These are phyloP conservation scores for Rhadina sibilatrix DNA, from an alignment of 2,113 vertebrate genomes.

Conservation along the genomic window DNA sequence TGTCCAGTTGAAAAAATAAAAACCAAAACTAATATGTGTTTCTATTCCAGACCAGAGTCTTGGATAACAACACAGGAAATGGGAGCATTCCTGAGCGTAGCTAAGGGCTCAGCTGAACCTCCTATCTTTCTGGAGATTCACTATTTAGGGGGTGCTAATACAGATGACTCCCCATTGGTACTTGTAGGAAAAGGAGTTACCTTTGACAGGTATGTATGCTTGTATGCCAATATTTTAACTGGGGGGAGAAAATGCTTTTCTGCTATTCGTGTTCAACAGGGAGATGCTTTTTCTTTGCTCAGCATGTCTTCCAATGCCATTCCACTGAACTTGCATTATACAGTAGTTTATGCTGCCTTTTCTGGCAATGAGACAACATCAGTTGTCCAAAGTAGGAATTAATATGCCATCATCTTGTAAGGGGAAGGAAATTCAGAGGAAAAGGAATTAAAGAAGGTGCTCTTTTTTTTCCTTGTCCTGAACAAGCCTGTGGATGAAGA, in stretches of 20 bases:
- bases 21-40: neutral
- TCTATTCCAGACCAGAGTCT: constrained; percentile 73
- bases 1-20: neutral
- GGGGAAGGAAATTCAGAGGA: neutral
- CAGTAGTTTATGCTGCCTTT: neutral
- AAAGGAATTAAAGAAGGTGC: neutral
- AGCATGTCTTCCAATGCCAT: neutral
- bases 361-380: neutral
- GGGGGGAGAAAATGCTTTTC: neutral
- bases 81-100: constrained; percentile 94
- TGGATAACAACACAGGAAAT: constrained; percentile 93
- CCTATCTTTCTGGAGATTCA: constrained; percentile 94
- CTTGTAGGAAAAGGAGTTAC: constrained; percentile 97
- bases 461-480: neutral
- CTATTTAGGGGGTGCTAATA: constrained; percentile 80
- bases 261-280: neutral
- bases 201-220: constrained; percentile 87
- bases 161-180: constrained; percentile 78
- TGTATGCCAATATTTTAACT: neutral
- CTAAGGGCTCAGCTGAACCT: constrained; percentile 92
- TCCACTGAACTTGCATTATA: neutral
- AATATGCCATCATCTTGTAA: neutral
- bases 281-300: neutral
- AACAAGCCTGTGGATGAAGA: neutral
- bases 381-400: neutral